A percentile compares a stretch with the other conserved stretches of the same genome.
Conservation (phyloP, 92 coral and sea anemone species). For the Scolanthus callimorphus region DNA sequence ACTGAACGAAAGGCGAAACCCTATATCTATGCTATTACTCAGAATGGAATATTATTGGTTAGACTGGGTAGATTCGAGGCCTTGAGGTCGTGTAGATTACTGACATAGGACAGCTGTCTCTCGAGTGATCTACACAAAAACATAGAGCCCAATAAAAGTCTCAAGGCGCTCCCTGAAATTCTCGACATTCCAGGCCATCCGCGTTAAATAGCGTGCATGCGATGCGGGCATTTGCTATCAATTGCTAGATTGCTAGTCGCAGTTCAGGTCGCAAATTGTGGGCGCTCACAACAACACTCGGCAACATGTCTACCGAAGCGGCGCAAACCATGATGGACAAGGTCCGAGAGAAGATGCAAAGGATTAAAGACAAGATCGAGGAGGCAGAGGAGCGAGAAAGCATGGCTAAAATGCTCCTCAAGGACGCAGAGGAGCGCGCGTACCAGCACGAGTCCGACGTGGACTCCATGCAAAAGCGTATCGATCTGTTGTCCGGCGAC, state of each 20-base stretch:
- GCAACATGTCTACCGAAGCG: not conserved
- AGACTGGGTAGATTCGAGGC: not conserved
- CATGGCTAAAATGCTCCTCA: conserved; percentile 53
- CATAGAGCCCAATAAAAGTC: not conserved
- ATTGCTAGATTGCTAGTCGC: not conserved
- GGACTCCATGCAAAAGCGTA: conserved; percentile 69
- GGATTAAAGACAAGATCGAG: conserved; percentile 72
- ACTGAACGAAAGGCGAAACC: too few relatives aligned
- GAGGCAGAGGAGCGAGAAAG: conserved; percentile 70
- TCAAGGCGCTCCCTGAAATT: conserved; percentile 39
- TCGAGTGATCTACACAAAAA: not conserved
- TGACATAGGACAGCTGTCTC: conserved; percentile 1
- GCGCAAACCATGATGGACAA: conserved; percentile 36
- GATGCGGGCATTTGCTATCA: not conserved
- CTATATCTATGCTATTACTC: too few relatives aligned
- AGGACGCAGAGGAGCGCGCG: conserved; percentile 45
- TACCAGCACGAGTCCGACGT: conserved; percentile 69
- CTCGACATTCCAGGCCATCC: conserved; percentile 19
- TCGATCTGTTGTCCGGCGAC: conserved; percentile 49
- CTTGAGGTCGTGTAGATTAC: not conserved
- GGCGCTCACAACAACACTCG: too few relatives aligned
- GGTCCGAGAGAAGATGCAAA: conserved; percentile 87
- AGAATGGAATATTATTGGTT: not conserved
- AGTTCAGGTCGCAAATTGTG: too few relatives aligned
- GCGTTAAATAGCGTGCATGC: conserved; percentile 14